Base-by-base conservation (phyloP, 2,113 vertebrate species). In the Silurus asotus region DNA sequence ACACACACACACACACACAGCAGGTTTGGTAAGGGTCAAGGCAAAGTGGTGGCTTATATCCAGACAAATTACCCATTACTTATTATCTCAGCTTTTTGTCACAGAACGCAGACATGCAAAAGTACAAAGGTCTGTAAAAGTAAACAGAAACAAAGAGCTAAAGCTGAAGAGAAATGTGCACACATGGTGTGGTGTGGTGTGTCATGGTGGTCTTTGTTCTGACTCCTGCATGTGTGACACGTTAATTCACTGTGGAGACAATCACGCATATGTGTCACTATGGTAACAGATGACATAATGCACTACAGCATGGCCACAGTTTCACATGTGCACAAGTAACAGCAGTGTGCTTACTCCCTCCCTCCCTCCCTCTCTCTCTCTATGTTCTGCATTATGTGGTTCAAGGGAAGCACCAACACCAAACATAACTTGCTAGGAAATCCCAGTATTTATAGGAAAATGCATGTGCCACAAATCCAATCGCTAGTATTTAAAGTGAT, bases 221-320 rank as follows among this genome's bases (percentile, higher is more conserved):
- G 81, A 83, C 64, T 83, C 65, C 15, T 45, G 65, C 15, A 6
- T 45, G 51, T 45, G 19, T n/a, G 81, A 69, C 53, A 45, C 8
- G 25, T 37, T 70, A 70, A 70, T 55, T 69, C 64, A 13, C 51
- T 20, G 25, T 77, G 90, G 88, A 90, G 88, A 88, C 58, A 49
- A 74, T 75, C 80, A 80, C 79, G 82, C 81, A 62, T 62, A 81
- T 6, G 51, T 53, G 61, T 78, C 72, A 62, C 83, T 77, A 85
- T 78, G 83, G 74, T 78, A 85, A 77, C 74, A 14, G 49, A 85
- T 85, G 74, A 65, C 83, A 85, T 48, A 85, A 62, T 45, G n/a
- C 62, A 53, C 58, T 51, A 76, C 58, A 76, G 48, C 45, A 65
- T 84, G 25, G 23, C 23, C 58, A 25, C 56, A 56, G 62, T 62